phyloP scores from a whole-genome alignment of 2,113 vertebrate species.

The Pelvicachromis taeniatus region DNA sequence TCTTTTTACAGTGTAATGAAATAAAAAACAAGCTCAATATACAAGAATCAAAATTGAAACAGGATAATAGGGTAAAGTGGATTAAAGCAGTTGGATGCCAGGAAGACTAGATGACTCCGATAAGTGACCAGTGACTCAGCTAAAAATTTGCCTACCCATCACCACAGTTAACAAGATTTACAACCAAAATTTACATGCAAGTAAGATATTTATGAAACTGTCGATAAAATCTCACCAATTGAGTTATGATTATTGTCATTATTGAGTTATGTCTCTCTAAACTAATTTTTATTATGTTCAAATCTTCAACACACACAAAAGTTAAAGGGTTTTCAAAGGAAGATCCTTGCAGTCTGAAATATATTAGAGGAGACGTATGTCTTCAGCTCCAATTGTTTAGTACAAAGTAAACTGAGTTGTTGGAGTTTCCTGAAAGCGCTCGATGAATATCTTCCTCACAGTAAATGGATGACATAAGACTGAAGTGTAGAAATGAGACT shows the following conservation, averaged over 20 bases:
- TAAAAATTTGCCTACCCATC: not conserved
- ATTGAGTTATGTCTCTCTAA: not conserved
- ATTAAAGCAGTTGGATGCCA: not conserved
- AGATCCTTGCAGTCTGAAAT: not conserved
- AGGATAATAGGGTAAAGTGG: not conserved
- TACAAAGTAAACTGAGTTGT: not conserved
- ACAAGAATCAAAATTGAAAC: not conserved
- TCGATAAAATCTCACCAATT: not conserved
- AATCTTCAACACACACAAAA: not conserved
- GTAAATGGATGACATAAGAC: conserved; percentile 25
- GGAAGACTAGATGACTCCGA: not conserved
- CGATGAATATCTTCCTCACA: not conserved
- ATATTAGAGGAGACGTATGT: not conserved
- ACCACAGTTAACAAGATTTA: not conserved
- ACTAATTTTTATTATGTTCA: not conserved
- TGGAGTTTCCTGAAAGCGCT: conserved; percentile 29
- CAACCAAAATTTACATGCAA: not conserved
- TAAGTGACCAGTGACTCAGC: not conserved
- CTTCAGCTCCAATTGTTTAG: not conserved
- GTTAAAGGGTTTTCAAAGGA: not conserved
- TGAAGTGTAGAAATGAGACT: not conserved
- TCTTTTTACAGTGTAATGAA: not conserved
- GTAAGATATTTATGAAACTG: not conserved
- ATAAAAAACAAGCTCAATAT: not conserved
- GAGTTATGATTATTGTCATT: not conserved